Evolutionary conservation across 2,113 vertebrate genomes (phyloP).

Genomic region (Amblyopsis rosae): DNA sequence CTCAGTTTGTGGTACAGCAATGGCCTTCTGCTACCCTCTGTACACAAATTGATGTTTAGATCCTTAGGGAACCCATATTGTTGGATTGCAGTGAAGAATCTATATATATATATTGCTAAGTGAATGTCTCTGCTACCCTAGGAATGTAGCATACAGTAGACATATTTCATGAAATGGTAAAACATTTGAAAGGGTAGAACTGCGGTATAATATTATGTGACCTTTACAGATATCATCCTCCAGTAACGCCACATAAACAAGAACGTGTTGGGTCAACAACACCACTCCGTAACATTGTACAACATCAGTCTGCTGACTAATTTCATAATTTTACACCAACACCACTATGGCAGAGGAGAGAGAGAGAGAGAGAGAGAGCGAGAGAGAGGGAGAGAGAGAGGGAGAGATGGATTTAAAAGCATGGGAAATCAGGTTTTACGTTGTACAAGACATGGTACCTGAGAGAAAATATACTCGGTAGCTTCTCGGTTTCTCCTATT

Average conservation of each 20-base stretch:
- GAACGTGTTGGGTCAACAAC: constrained; percentile 25
- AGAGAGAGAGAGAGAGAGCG: too few species aligned
- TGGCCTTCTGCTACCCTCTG: neutral
- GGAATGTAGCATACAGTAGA: too few species aligned
- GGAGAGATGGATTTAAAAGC: too few species aligned
- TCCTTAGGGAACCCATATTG: neutral
- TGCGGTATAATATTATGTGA: too few species aligned
- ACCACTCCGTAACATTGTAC: neutral
- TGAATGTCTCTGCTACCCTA: too few species aligned
- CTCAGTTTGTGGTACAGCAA: too few species aligned
- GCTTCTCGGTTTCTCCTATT: neutral
- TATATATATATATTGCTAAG: too few species aligned
- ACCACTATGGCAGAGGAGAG: neutral
- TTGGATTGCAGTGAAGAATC: too few species aligned
- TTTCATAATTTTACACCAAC: neutral
- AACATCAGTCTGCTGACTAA: constrained; percentile 2
- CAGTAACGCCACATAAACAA: constrained; percentile 32
- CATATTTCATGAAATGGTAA: too few species aligned
- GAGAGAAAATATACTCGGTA: neutral
- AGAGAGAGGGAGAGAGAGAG: too few species aligned
- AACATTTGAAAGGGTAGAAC: too few species aligned
- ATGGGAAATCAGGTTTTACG: neutral
- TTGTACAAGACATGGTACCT: too few species aligned
- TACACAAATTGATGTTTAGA: neutral
- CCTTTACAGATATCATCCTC: constrained; percentile 8